Evolutionary conservation across 1,140 invertebrate species (phyloP).

Genomic region (Pemphigus obesinymphae): DNA sequence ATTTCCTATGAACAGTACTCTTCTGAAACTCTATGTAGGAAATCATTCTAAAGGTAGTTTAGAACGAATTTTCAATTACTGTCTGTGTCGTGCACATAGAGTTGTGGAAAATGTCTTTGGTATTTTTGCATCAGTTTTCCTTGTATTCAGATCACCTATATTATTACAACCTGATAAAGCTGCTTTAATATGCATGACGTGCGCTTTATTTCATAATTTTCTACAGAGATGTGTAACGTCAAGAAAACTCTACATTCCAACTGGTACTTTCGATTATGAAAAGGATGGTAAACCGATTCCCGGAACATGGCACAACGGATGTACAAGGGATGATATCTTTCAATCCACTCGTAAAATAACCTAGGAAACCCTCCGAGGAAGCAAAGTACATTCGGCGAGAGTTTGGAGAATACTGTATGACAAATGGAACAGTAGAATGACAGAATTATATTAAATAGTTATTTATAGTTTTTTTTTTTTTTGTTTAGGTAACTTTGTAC

Average conservation of each 20-base stretch:
- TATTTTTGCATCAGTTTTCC: slow-evolving; percentile 45
- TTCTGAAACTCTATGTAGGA: slow-evolving; percentile 53
- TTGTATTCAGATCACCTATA: slow-evolving; percentile 42
- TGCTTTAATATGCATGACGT: slow-evolving; percentile 22
- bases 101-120: slow-evolving; percentile 52
- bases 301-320: neutral
- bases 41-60: slow-evolving; percentile 45
- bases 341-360: neutral
- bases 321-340: neutral
- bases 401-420: slow-evolving; percentile 34
- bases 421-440: slow-evolving; percentile 11
- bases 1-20: slow-evolving; percentile 51
- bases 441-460: slow-evolving; percentile 3
- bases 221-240: neutral
- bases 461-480: neutral
- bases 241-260: neutral
- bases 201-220: neutral
- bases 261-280: neutral
- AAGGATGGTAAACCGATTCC: neutral
- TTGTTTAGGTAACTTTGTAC: neutral
- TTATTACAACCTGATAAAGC: slow-evolving; percentile 39
- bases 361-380: slow-evolving; percentile 11
- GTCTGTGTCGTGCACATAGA: slow-evolving; percentile 43
- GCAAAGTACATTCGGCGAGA: neutral
- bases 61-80: slow-evolving; percentile 51